Conservation (phyloP, 2,797 vertebrate species). For the Phoeniculus purpureus region DNA sequence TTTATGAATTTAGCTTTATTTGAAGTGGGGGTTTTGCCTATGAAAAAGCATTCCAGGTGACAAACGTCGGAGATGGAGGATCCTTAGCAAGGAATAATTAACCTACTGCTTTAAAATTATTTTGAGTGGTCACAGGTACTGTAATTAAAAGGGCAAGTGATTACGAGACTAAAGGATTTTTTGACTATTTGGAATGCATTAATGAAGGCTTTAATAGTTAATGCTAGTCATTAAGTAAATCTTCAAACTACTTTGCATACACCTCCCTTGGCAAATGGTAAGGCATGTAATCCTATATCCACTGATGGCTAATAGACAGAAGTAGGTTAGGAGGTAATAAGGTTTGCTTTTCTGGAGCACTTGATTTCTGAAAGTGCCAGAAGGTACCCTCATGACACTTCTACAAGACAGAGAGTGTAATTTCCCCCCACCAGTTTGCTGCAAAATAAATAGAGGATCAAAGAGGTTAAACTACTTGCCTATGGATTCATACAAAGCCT, state of each 20-base stretch:
- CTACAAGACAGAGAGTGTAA: background rate
- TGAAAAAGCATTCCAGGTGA: background rate
- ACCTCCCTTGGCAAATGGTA: background rate
- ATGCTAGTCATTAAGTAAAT: background rate
- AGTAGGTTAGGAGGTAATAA: slow-evolving; percentile 35
- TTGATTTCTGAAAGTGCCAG: slow-evolving; percentile 38
- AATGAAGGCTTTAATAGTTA: background rate
- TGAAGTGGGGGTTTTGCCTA: background rate
- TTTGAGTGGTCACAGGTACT: background rate
- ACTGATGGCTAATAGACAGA: background rate
- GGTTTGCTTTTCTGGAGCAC: slow-evolving; percentile 34
- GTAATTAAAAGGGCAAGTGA: background rate
- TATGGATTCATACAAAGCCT: slow-evolving; percentile 7
- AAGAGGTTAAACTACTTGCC: slow-evolving; percentile 30
- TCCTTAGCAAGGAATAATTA: background rate
- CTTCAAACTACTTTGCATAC: background rate
- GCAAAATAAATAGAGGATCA: slow-evolving; percentile 50
- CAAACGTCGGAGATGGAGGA: background rate
- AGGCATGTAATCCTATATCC: background rate
- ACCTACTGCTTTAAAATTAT: background rate
- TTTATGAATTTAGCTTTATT: slow-evolving; percentile 8
- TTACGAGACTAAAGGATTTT: background rate
- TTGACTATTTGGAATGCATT: background rate
- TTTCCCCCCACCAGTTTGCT: background rate
- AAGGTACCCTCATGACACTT: slow-evolving; percentile 16